Evolutionary conservation across 2,888 invertebrate species (phyloP).

Genomic region (Autographa gamma): DNA sequence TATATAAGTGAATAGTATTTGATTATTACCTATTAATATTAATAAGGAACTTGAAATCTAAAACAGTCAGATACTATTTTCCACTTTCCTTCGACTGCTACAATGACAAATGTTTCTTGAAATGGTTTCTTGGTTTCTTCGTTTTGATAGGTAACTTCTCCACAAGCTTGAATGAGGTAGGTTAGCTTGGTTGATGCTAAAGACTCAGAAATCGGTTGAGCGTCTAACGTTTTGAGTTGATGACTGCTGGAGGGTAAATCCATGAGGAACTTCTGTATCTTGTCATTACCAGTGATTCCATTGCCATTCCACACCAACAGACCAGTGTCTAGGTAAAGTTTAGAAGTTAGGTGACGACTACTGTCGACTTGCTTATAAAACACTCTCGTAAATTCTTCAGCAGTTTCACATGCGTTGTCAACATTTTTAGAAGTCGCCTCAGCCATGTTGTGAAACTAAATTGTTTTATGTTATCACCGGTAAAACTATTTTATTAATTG

Average conservation of each 20-base stretch:
- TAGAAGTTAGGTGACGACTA: not conserved
- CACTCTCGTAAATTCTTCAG: not conserved
- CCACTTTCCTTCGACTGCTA: not conserved
- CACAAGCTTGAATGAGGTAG: not conserved
- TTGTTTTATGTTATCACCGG: too few relatives aligned
- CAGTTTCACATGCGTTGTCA: not conserved
- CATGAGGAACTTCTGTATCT: slow-evolving; percentile 2
- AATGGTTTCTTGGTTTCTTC: not conserved
- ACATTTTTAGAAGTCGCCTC: not conserved
- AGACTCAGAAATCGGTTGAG: not conserved
- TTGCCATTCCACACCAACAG: not conserved
- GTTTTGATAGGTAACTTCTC: not conserved
- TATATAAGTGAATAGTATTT: not conserved
- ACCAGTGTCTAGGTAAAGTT: not conserved
- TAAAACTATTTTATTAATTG: too few relatives aligned
- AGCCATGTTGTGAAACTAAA: not conserved
- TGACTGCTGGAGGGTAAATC: not conserved
- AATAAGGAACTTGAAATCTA: not conserved
- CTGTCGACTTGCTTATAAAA: not conserved
- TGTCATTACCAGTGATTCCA: not conserved
- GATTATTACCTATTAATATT: not conserved
- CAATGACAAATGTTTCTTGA: slow-evolving; percentile 4
- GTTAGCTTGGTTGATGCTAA: not conserved
- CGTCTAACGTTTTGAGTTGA: not conserved
- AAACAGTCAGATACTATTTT: slow-evolving; percentile 4